A percentile compares a stretch with the other conserved stretches of the same genome.
phyloP scores from a whole-genome alignment of 2,113 vertebrate genomes.

The Oryzias curvinotus region DNA sequence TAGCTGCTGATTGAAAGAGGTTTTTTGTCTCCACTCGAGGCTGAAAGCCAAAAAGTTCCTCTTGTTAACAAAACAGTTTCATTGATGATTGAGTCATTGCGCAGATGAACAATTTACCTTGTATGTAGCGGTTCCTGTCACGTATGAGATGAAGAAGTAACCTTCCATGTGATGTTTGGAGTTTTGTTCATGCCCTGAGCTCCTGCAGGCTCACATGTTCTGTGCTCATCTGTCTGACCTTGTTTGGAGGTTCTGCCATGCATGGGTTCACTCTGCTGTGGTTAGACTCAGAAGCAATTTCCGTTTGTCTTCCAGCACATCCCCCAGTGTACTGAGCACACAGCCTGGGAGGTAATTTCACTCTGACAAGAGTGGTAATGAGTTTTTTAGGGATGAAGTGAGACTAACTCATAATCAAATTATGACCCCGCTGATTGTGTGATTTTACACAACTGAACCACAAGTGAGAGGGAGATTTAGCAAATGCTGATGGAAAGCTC shows the following conservation, averaged over 20 bases:
- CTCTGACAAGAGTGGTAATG: slow-evolving; percentile 20
- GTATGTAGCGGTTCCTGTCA: too few relatives aligned
- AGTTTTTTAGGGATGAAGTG: slow-evolving; percentile 25
- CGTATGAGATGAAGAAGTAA: too few relatives aligned
- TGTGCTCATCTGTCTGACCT: slow-evolving; percentile 30
- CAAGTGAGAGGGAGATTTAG: slow-evolving; percentile 3
- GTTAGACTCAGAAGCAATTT: slow-evolving; percentile 42
- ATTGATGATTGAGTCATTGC: too few relatives aligned
- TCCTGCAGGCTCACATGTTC: background rate
- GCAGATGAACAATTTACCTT: too few relatives aligned
- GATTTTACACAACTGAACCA: slow-evolving; percentile 14
- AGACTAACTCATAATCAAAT: slow-evolving; percentile 37
- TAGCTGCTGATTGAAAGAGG: background rate
- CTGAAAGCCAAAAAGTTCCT: background rate
- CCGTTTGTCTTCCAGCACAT: slow-evolving; percentile 44
- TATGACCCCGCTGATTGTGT: slow-evolving; percentile 6
- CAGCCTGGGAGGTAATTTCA: slow-evolving; percentile 29
- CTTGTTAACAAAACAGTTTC: too few relatives aligned
- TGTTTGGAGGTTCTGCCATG: slow-evolving; percentile 20
- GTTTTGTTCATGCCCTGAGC: too few relatives aligned
- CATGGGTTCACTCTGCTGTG: slow-evolving; percentile 30
- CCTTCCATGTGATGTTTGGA: too few relatives aligned
- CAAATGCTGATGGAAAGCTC: slow-evolving; percentile 1
- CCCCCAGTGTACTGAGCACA: slow-evolving; percentile 19
- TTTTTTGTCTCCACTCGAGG: background rate